phyloP scores from a whole-genome alignment of 2,888 invertebrate genomes.

The Eilema caniola region DNA sequence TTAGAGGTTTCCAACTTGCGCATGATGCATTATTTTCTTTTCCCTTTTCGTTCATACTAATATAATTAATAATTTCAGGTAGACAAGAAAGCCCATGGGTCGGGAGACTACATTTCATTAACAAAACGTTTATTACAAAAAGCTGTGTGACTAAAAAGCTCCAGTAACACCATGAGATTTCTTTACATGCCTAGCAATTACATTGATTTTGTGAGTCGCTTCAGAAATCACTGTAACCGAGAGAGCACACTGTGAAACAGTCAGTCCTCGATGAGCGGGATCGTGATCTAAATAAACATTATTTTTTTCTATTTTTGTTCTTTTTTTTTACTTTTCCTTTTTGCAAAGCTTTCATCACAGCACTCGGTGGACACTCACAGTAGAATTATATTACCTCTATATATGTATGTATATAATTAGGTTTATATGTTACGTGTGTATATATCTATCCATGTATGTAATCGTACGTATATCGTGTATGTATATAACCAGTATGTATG shows the following conservation, averaged over 20 bases:
- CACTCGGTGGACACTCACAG: constrained; percentile 86
- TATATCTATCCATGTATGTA: constrained; percentile 59
- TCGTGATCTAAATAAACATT: constrained; percentile 75
- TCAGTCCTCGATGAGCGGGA: constrained; percentile 46
- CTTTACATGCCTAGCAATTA: constrained; percentile 57
- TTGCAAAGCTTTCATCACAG: constrained; percentile 85
- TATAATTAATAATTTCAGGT: constrained; percentile 86
- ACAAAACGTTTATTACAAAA: constrained; percentile 69
- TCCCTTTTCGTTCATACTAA: constrained; percentile 84
- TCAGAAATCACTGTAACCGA: constrained; percentile 48
- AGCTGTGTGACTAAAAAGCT: constrained; percentile 76
- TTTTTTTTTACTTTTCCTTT: constrained; percentile 79
- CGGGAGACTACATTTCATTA: constrained; percentile 84
- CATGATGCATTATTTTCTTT: constrained; percentile 70
- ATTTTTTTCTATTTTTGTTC: constrained; percentile 72
- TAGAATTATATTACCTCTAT: constrained; percentile 68
- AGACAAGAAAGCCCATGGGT: constrained; percentile 84
- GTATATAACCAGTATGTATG: constrained; percentile 71
- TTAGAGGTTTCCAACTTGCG: constrained; percentile 65
- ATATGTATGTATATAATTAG: constrained; percentile 33
- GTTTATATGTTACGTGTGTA: constrained; percentile 24
- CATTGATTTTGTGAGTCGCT: constrained; percentile 47
- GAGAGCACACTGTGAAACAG: constrained; percentile 45
- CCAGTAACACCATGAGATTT: constrained; percentile 67
- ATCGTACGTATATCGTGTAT: constrained; percentile 52